Percentiles rank a stretch among this genome's conserved stretches.
Evolutionary conservation across 1,140 invertebrate species (phyloP).

Genomic region (Linepithema humile): DNA sequence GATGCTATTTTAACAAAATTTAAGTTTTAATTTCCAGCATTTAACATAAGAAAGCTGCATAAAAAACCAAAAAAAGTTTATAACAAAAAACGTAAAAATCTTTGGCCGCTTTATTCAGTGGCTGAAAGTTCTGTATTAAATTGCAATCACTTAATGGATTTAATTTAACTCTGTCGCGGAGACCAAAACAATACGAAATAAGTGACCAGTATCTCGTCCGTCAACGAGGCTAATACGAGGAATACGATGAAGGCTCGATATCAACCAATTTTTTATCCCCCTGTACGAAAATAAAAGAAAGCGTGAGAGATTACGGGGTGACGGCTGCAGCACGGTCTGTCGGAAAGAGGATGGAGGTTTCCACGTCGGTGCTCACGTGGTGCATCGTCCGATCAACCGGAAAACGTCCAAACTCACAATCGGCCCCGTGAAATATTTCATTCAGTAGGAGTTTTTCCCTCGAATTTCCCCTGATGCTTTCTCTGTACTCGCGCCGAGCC

Average conservation of each 20-base stretch:
- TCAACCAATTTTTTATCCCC: conserved; percentile 46
- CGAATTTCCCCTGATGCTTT: conserved; percentile 64
- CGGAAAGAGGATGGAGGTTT: conserved; percentile 78
- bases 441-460: conserved; percentile 76
- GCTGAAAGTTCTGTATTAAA: conserved; percentile 10
- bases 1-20: too few relatives aligned
- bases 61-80: too few relatives aligned
- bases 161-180: not conserved
- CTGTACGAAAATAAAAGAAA: conserved; percentile 49
- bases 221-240: not conserved
- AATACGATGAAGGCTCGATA: conserved; percentile 11
- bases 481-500: conserved; percentile 53
- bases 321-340: conserved; percentile 64
- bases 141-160: not conserved
- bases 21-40: too few relatives aligned
- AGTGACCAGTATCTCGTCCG: not conserved
- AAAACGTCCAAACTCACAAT: conserved; percentile 80
- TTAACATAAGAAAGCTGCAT: too few relatives aligned
- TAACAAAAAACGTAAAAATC: too few relatives aligned
- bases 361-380: conserved; percentile 72
- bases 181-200: not conserved
- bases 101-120: too few relatives aligned
- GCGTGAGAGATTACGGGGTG: conserved; percentile 63
- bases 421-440: conserved; percentile 78
- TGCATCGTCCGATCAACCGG: conserved; percentile 78